Base-by-base conservation (phyloP, 2,888 invertebrate species). In the Sericinus montela region DNA sequence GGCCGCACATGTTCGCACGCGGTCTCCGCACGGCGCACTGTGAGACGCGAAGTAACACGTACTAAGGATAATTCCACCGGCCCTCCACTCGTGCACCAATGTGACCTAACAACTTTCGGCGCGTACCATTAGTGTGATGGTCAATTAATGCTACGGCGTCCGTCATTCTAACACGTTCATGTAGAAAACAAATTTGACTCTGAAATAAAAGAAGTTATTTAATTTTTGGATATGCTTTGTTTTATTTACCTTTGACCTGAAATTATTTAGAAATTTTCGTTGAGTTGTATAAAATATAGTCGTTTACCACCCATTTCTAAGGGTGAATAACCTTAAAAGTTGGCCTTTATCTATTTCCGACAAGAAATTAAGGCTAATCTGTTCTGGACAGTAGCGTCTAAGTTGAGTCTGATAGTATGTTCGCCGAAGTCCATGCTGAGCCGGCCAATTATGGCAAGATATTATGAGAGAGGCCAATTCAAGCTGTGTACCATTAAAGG, bases 141-240 rank as follows among this genome's bases (percentile, higher is more conserved):
- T 81, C 83, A 76, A 83, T 81, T 84, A 80, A 83, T 84, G 83
- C 77, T 79, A 75, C 80, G 66, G 76, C 83, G 84, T 82, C 80
- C 72, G 72, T 76, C 80, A 75, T 84, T 85, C 83, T 88, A 87
- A 88, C 88, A 87, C 84, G 76, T 78, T 80, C 82, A 85, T 84
- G 87, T 88, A 88, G 88, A 76, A 82, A 86, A 85, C 81, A 86
- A 87, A 87, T 85, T 87, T 86, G 86, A 87, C 84, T 87, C 83
- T 87, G 85, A 86, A 84, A 86, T 88, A 87, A 88, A 88, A 86
- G 84, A 88, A 86, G 84, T 86, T 87, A 87, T 88, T 88, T 87
- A 87, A 87, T 88, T 88, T n/a, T 88, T 87, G 85, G 85, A 88
- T 71, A 54, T 67, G 65, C 65, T 79, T n/a, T 67, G 86, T 87